A percentile compares a stretch with the other conserved stretches of the same genome.
Evolutionary conservation across 2,113 vertebrate species (phyloP).

Genomic region (Upupa epops): DNA sequence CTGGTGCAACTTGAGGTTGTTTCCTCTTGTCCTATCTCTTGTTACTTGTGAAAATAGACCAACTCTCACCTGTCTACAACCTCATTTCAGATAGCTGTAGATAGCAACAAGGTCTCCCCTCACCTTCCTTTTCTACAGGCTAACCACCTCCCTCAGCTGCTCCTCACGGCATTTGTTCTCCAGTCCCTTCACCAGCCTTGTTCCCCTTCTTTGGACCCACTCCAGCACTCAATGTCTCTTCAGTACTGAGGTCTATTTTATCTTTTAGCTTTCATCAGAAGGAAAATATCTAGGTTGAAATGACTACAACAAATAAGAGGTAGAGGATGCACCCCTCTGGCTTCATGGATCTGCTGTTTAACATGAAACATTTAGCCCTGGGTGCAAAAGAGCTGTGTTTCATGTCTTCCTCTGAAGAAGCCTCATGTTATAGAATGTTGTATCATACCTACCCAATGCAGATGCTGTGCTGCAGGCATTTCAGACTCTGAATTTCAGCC

Average conservation of each 20-base stretch:
- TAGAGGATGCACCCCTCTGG: neutral
- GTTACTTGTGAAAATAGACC: no score
- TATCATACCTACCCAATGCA: neutral
- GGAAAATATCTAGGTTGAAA: neutral
- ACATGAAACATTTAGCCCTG: neutral
- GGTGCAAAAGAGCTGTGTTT: neutral
- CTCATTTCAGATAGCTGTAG: no score
- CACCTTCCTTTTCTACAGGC: no score
- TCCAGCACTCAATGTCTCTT: no score
- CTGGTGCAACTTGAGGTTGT: no score
- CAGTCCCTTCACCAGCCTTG: no score
- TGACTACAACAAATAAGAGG: neutral
- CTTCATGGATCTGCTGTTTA: neutral
- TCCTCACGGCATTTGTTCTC: no score
- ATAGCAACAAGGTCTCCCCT: no score
- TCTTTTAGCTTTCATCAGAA: neutral
- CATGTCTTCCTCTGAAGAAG: accelerated
- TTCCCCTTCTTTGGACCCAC: no score
- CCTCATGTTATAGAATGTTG: neutral
- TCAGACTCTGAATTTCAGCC: neutral
- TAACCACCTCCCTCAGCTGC: no score
- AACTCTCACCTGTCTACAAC: no score
- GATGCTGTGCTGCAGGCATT: neutral
- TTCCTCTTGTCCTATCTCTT: no score
- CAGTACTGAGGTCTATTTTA: neutral